Base-by-base conservation (phyloP, 2,888 invertebrate species). In the Papilio demoleus region DNA sequence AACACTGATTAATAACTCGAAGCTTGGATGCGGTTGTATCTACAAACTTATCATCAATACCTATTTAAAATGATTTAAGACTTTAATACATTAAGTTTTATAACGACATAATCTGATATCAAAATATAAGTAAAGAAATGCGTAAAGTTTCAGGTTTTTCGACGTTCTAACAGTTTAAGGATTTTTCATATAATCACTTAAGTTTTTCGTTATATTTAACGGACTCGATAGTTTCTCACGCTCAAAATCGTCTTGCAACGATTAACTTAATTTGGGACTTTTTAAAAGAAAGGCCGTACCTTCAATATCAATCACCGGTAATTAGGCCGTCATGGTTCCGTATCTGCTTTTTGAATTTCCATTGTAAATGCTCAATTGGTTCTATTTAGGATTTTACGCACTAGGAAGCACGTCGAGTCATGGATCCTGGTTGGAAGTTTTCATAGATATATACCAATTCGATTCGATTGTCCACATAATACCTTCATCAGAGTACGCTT, bases 391-490 rank as follows among this genome's bases (percentile, higher is more conserved):
- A 83, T 84, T 87, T 88, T 83, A 88, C 84, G 90, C 84, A 80
- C 77, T 76, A 76, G 71, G 76, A 76, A 81, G 79, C 80, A 78
- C 71, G 77, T 80, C 81, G 78, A 85, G 83, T 83, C 80, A 81
- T 72, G 76, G 76, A 73, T 72, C 73, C 75, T 70, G 71, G 75
- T 70, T 73, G 74, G 74, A 73, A 72, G 71, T 71, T 75, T 81
- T 86, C 86, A 90, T 88, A 82, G 82, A 88, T 80, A 81, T 81
- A 81, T 88, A 80, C 76, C 81, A 70, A 89, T 90, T 90, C 82
- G 88, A 85, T 76, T 84, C 88, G 87, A 84, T 74, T 84, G 83
- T 84, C 86, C 75, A 77, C 84, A 85, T 87, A 87, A 86, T 85
- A 60, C 77, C 76, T 75, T 78, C 76, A 81, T 82, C 80, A 81